These are phyloP conservation scores for Gobiocypris rarus DNA, from an alignment of 2,113 vertebrate genomes.

Conservation along the genomic window DNA sequence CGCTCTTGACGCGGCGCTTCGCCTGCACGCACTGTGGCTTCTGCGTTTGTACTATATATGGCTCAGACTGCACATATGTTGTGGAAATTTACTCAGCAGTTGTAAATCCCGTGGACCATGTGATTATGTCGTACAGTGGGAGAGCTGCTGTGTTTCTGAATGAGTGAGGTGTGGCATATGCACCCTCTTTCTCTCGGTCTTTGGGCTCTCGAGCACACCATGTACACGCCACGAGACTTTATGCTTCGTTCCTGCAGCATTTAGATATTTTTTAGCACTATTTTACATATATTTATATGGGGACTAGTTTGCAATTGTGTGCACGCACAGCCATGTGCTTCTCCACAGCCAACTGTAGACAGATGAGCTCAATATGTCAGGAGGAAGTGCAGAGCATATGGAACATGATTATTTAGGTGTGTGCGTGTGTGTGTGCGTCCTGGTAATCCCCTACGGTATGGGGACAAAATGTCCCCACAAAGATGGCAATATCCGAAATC, in stretches of 20 bases:
- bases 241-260: background rate
- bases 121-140: background rate
- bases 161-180: conserved; percentile 51
- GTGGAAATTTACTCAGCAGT: background rate
- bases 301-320: background rate
- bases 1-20: background rate
- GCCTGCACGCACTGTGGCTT: conserved; percentile 8
- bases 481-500: too few relatives aligned
- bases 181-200: conserved; percentile 19
- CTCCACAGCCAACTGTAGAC: background rate
- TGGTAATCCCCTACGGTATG: too few relatives aligned
- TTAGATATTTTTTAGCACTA: background rate
- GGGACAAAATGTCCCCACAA: too few relatives aligned
- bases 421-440: too few relatives aligned
- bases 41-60: background rate
- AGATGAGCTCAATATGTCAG: conserved; percentile 27
- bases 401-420: background rate
- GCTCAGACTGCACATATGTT: background rate
- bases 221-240: background rate
- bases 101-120: background rate
- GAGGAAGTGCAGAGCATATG: background rate
- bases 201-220: background rate
- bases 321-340: background rate
- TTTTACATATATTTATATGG: background rate
- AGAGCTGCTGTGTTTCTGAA: conserved; percentile 1